phyloP scores from a whole-genome alignment of 2,888 invertebrate genomes.

The Phortica okadai region DNA sequence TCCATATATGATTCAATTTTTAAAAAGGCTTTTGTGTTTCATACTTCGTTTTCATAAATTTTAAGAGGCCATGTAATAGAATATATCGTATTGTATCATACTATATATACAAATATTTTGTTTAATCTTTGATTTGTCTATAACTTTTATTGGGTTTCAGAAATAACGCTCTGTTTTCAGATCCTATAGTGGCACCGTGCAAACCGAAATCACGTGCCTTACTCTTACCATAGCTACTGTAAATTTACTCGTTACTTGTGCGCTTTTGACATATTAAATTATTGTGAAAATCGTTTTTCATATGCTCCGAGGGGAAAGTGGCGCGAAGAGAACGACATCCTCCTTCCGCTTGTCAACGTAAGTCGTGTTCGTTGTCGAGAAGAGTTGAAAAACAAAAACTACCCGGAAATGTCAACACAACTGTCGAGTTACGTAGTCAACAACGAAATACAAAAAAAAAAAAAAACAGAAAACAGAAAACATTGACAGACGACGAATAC shows the following conservation, averaged over 20 bases:
- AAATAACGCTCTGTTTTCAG: too few species aligned
- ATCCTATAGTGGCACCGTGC: neutral
- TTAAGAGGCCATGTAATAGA: too few species aligned
- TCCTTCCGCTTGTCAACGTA: constrained; percentile 25
- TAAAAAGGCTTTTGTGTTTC: too few species aligned
- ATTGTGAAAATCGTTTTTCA: constrained; percentile 41
- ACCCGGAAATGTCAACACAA: constrained; percentile 32
- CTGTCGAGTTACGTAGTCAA: constrained; percentile 1
- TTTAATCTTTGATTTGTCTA: too few species aligned
- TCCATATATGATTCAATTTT: too few species aligned
- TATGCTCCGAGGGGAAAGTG: constrained; percentile 23
- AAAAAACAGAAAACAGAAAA: neutral
- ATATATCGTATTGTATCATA: too few species aligned
- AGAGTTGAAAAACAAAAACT: constrained; percentile 5
- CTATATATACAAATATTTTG: too few species aligned
- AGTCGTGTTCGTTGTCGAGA: neutral
- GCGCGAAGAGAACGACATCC: neutral
- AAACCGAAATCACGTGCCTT: constrained; percentile 63
- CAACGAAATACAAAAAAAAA: neutral
- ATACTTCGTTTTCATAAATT: too few species aligned
- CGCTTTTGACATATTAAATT: constrained; percentile 45
- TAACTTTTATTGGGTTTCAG: too few species aligned
- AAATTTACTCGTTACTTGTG: constrained; percentile 59
- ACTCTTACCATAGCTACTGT: constrained; percentile 40
- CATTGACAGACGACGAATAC: constrained; percentile 8